These are phyloP conservation scores for Crypturellus tataupa DNA, from an alignment of 2,797 vertebrate species.

Conservation along the genomic window DNA sequence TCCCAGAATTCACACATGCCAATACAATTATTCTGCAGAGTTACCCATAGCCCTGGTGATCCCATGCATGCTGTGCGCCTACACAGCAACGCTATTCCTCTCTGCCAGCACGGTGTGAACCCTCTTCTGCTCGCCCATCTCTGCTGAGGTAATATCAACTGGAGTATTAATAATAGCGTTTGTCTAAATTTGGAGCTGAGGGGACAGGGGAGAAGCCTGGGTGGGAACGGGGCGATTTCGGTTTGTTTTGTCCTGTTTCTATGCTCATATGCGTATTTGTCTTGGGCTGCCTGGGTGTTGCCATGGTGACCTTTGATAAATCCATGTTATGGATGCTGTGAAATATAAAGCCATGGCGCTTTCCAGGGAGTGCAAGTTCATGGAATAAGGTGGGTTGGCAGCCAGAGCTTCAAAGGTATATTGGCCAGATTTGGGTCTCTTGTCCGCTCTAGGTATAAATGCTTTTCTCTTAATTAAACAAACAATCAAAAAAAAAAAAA, in stretches of 20 bases:
- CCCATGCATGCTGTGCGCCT: neutral
- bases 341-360: slow-evolving; percentile 37
- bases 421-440: neutral
- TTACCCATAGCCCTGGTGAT: neutral
- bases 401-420: slow-evolving; percentile 9
- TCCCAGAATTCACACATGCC: slow-evolving; percentile 57
- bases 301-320: slow-evolving; percentile 71
- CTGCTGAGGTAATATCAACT: neutral
- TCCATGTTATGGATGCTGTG: slow-evolving; percentile 50
- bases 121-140: neutral
- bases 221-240: slow-evolving; percentile 11
- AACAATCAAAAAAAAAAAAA: no score
- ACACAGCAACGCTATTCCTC: rapidly evolving
- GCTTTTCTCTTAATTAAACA: neutral
- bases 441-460: neutral
- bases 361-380: neutral
- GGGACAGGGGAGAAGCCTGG: neutral
- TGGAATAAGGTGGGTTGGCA: neutral
- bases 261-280: slow-evolving; percentile 45
- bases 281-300: slow-evolving; percentile 36
- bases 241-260: slow-evolving; percentile 75
- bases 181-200: neutral
- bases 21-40: neutral
- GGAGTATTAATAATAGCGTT: neutral
- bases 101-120: neutral